Evolutionary conservation across 2,113 vertebrate species (phyloP).

Genomic region (Istiophorus platypterus): DNA sequence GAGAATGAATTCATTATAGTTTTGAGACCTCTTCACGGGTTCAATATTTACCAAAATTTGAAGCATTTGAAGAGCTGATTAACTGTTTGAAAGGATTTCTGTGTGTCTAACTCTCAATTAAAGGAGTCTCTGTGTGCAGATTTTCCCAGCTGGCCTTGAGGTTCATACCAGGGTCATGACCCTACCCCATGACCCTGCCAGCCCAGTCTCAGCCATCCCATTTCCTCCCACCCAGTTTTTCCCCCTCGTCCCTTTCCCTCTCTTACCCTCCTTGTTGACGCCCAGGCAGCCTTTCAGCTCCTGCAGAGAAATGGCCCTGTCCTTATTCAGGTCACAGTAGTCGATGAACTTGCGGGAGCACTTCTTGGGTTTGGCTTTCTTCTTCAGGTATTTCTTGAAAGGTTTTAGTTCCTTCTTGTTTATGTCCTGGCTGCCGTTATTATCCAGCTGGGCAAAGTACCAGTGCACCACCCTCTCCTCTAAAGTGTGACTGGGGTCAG

Average conservation of each 20-base stretch:
- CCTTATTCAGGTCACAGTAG: constrained; percentile 98
- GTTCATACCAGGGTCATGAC: constrained; percentile 28
- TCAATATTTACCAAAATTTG: background rate
- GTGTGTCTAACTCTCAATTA: background rate
- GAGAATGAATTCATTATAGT: background rate
- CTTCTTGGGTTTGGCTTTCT: constrained; percentile 99
- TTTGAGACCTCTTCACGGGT: background rate
- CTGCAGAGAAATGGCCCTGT: constrained; percentile 93
- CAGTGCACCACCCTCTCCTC: constrained; percentile 97
- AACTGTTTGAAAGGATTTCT: background rate
- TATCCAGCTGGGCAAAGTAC: constrained; percentile 98
- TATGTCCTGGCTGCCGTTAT: constrained; percentile 94
- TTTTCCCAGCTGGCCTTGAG: constrained; percentile 37
- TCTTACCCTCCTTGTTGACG: constrained; percentile 93
- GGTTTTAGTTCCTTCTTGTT: constrained; percentile 97
- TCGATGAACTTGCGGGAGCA: constrained; percentile 95
- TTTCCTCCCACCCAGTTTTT: background rate
- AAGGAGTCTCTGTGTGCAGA: background rate
- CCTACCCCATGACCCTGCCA: background rate
- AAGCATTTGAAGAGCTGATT: background rate
- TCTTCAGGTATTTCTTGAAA: constrained; percentile 97
- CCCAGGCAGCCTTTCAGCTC: constrained; percentile 98
- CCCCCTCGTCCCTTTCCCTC: constrained; percentile 26
- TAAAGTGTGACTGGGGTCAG: constrained; percentile 95
- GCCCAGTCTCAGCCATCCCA: background rate